These are phyloP conservation scores for Epirrita christyi DNA, from an alignment of 2,888 invertebrate species.

Conservation along the genomic window DNA sequence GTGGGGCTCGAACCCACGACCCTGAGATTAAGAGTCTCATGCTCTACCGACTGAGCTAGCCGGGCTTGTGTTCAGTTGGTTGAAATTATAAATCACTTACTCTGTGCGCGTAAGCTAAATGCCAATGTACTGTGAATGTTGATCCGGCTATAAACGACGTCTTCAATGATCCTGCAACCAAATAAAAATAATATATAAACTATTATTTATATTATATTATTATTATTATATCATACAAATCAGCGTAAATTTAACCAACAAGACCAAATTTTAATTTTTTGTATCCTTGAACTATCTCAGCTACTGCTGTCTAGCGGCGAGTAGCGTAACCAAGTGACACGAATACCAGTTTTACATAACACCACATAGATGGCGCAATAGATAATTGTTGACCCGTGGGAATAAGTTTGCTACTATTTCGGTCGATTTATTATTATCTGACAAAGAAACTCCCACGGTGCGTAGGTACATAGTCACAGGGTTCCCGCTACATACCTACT, in stretches of 20 bases:
- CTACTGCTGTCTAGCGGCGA: conserved; percentile 51
- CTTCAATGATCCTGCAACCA: conserved; percentile 88
- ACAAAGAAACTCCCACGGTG: conserved; percentile 43
- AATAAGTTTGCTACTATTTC: conserved; percentile 43
- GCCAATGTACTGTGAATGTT: conserved; percentile 95
- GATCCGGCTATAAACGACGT: conserved; percentile 93
- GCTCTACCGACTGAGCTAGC: conserved; percentile 86
- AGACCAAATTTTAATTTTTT: background rate
- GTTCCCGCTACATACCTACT: too few species aligned
- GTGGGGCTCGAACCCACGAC: conserved; percentile 88
- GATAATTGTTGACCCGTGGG: conserved; percentile 41
- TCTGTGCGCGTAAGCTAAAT: conserved; percentile 96
- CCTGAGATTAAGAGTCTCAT: conserved; percentile 88
- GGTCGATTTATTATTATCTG: conserved; percentile 38
- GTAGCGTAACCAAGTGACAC: conserved; percentile 37
- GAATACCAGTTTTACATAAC: conserved; percentile 43
- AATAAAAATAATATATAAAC: conserved; percentile 14
- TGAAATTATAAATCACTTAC: conserved; percentile 62
- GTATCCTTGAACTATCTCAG: conserved; percentile 13
- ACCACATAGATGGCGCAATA: conserved; percentile 58
- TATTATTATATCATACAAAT: too few species aligned
- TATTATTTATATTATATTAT: too few species aligned
- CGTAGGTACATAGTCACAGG: background rate
- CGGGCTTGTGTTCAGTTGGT: conserved; percentile 47
- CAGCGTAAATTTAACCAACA: background rate